These are phyloP conservation scores for Diachasmimorpha longicaudata DNA, from an alignment of 1,140 invertebrate genomes.

Conservation along the genomic window DNA sequence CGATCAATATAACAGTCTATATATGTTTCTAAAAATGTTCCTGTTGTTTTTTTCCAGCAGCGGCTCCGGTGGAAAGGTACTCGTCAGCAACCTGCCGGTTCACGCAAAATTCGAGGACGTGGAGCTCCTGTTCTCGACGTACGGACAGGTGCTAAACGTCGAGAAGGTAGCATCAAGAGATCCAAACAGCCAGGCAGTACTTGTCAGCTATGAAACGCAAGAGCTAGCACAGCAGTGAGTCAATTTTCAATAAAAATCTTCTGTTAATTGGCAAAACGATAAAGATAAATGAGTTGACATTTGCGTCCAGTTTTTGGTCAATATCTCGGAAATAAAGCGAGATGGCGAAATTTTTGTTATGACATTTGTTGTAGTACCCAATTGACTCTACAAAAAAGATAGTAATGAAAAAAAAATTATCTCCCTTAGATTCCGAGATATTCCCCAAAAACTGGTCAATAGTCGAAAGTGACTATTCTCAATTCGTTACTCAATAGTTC, in stretches of 20 bases:
- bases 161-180: constrained; percentile 83
- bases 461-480: no score
- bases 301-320: no score
- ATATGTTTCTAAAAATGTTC: constrained; percentile 26
- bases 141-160: constrained; percentile 82
- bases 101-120: constrained; percentile 84
- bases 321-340: no score
- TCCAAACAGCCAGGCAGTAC: constrained; percentile 77
- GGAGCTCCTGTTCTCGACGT: constrained; percentile 78
- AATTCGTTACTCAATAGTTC: no score
- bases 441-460: no score
- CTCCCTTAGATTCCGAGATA: no score
- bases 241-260: not conserved
- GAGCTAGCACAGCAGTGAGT: constrained; percentile 91
- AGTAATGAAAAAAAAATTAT: no score
- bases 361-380: no score
- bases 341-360: no score
- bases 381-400: no score
- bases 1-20: not conserved
- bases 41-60: constrained; percentile 42
- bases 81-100: constrained; percentile 84
- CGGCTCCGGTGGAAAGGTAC: constrained; percentile 80
- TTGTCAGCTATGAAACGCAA: constrained; percentile 85
- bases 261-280: not conserved
- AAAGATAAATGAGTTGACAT: no score